Percentiles rank a stretch among this genome's conserved stretches.
These are phyloP conservation scores for Erynnis tages DNA, from an alignment of 2,888 invertebrate genomes.

Conservation along the genomic window DNA sequence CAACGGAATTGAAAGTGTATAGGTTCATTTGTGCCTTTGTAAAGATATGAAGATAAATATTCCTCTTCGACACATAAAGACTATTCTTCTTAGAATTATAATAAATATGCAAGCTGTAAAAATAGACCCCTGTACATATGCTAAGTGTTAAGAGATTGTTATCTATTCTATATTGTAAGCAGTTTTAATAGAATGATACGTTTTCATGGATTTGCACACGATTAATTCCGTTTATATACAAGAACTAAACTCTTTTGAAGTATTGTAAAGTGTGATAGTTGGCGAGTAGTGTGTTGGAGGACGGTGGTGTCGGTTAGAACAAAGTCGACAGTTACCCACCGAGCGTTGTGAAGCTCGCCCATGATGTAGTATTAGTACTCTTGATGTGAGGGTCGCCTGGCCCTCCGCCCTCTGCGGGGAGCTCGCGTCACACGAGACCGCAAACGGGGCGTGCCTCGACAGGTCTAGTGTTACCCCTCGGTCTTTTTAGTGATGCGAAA, in stretches of 20 bases:
- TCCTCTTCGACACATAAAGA: not conserved
- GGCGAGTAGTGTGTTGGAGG: not conserved
- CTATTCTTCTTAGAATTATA: not conserved
- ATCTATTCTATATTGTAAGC: slow-evolving; percentile 9
- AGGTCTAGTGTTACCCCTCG: too few relatives aligned
- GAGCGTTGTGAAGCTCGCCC: slow-evolving; percentile 11
- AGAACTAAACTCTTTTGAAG: not conserved
- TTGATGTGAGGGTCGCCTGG: not conserved
- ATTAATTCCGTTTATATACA: not conserved
- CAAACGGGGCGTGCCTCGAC: too few relatives aligned
- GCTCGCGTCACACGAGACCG: too few relatives aligned
- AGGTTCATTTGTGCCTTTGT: slow-evolving; percentile 17
- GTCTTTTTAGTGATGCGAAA: too few relatives aligned
- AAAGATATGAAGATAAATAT: slow-evolving; percentile 12
- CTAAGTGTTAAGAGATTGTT: slow-evolving; percentile 11
- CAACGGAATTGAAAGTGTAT: slow-evolving; percentile 1
- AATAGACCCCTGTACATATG: slow-evolving; percentile 17
- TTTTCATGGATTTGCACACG: slow-evolving; percentile 1
- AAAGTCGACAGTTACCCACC: slow-evolving; percentile 14
- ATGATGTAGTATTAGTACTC: slow-evolving; percentile 4
- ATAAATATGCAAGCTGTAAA: slow-evolving; percentile 10
- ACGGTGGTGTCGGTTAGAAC: not conserved
- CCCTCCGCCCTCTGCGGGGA: not conserved
- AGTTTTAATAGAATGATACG: not conserved
- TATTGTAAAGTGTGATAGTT: not conserved